Conservation (phyloP, 2,113 vertebrate genomes). For the Myrmophylax atrothorax region DNA sequence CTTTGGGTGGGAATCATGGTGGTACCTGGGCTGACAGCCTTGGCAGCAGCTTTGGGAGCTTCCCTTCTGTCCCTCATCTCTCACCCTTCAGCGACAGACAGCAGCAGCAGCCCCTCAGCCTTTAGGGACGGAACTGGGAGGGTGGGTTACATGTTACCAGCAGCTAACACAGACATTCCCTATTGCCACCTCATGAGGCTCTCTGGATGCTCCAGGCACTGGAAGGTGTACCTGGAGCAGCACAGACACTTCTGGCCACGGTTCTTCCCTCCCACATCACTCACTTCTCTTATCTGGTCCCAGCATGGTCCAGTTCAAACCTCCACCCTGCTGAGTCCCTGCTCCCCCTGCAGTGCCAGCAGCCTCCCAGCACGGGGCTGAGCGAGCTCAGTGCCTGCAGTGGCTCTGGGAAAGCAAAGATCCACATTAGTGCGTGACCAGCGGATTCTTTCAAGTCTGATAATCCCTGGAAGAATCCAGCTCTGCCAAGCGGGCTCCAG, state of each 20-base stretch:
- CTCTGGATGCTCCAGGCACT: not conserved
- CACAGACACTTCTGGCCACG: not conserved
- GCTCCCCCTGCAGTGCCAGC: not conserved
- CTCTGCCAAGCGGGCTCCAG: not conserved
- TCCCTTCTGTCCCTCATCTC: not conserved
- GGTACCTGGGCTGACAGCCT: not conserved
- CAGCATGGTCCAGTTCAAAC: not conserved
- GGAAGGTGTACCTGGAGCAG: not conserved
- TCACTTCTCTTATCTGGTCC: not conserved
- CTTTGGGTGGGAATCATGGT: not conserved
- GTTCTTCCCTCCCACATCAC: not conserved
- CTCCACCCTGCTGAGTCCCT: not conserved
- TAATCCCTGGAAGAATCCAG: not conserved
- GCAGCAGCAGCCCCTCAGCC: not conserved
- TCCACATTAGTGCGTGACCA: not conserved
- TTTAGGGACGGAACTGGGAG: not conserved
- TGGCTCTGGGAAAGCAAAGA: not conserved
- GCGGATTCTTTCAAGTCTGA: not conserved
- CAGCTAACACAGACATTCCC: not conserved
- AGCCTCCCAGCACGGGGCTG: not conserved
- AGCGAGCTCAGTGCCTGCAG: accelerated
- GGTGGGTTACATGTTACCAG: not conserved
- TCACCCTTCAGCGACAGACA: not conserved
- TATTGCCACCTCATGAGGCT: accelerated
- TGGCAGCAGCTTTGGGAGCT: not conserved